Base-by-base conservation (phyloP, 2,797 vertebrate genomes). In the Brotula barbata region DNA sequence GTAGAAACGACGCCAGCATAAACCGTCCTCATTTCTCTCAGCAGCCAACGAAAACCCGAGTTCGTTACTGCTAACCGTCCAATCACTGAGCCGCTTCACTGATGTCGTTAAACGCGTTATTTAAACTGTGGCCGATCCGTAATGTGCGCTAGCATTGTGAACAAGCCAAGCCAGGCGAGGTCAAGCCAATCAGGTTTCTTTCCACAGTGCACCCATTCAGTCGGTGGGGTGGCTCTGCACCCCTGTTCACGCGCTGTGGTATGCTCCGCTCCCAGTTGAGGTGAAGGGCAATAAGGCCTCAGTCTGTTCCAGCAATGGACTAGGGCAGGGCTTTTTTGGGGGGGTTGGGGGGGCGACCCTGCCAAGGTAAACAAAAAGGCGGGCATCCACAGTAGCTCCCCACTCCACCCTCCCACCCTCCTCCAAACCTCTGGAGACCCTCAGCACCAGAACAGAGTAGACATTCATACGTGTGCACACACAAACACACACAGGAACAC, bases 351-450 rank as follows among this genome's bases (percentile, higher is more conserved):
- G 71, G 46, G 64, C 47, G 6, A 60, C 60, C 73, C 71, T 68
- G 89, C 91, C 90, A 91, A 91, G 84, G 85, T 90, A 90, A 92
- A 92, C 85, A 92, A 28, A 55, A 53, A 54, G 61, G 44, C 64
- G 69, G 71, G 84, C 68, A 81, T 88, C 87, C 84, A 88, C 73
- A 60, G 64, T 49, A 73, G 80, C 58, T 78, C 64, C 78, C 77
- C 67, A 22, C 48, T 16, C 50, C 15, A 53, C 60, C 51, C 54
- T 55, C 60, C 53, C 70, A 55, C 69, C 43, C 59, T 55, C 47
- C 70, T 61, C 59, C 40, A 76, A 57, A 33, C 71, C 82, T 80
- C 79, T 6, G 58, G 79, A 84, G 83, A 78, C 69, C 53, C 64
- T 69, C 63, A 34, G 68, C 67, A 39, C 56, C 57, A 70, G 84